Conservation (phyloP, 1,140 invertebrate genomes). For the Drosophila gunungcola region DNA sequence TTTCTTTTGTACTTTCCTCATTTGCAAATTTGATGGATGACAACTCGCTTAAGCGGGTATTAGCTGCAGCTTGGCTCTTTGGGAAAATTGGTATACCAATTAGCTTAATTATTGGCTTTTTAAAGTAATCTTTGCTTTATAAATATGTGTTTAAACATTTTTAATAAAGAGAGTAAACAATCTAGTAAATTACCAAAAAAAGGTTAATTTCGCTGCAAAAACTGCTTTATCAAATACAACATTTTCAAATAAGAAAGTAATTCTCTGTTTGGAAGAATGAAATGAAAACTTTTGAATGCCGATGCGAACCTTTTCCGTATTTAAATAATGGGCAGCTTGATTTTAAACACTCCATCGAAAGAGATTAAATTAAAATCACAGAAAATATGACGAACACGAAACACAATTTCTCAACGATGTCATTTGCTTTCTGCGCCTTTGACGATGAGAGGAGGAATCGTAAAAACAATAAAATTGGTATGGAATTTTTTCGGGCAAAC, state of each 20-base stretch:
- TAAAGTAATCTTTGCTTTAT: neutral
- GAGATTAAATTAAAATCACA: constrained; percentile 59
- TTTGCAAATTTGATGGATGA: constrained; percentile 67
- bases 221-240: no score
- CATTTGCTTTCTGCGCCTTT: constrained; percentile 16
- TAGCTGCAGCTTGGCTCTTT: constrained; percentile 32
- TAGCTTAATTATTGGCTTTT: constrained; percentile 33
- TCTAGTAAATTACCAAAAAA: no score
- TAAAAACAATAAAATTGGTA: constrained; percentile 64
- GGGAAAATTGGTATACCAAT: constrained; percentile 63
- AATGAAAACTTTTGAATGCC: neutral
- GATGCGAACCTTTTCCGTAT: no score
- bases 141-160: neutral
- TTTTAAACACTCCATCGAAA: constrained; percentile 20
- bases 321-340: neutral
- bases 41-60: constrained; percentile 31
- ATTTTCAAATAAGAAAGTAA: no score
- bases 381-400: constrained; percentile 53
- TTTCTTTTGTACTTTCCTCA: constrained; percentile 24
- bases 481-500: constrained; percentile 46
- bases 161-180: no score
- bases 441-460: constrained; percentile 40
- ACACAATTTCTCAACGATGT: constrained; percentile 35
- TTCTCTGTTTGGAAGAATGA: no score
- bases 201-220: no score